These are phyloP conservation scores for Phyllopteryx taeniolatus DNA, from an alignment of 2,113 vertebrate species.

Conservation along the genomic window DNA sequence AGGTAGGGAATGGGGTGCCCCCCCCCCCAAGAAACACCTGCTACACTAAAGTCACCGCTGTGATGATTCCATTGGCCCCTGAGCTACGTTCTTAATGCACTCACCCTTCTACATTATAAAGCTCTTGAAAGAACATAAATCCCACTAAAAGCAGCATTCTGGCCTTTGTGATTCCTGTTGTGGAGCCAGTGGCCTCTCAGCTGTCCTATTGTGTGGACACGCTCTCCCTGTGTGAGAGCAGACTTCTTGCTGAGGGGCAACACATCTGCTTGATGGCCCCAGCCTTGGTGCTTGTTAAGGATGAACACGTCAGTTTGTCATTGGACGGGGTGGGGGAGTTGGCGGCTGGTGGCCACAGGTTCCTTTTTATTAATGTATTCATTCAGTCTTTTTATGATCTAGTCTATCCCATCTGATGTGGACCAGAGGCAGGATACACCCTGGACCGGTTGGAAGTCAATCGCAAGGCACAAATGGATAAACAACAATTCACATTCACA, in stretches of 20 bases:
- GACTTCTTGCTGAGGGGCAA: constrained; percentile 38
- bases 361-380: not conserved
- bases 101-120: constrained; percentile 28
- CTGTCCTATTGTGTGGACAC: constrained; percentile 34
- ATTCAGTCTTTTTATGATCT: not conserved
- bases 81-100: constrained; percentile 28
- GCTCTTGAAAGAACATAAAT: constrained; percentile 43
- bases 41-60: constrained; percentile 21
- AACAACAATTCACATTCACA: not conserved
- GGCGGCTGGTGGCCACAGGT: not conserved
- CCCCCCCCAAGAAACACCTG: constrained; percentile 16
- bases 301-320: constrained; percentile 3
- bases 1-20: constrained; percentile 1
- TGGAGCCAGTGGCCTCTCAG: constrained; percentile 39
- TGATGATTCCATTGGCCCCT: constrained; percentile 18
- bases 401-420: not conserved
- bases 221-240: constrained; percentile 31
- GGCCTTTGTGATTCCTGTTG: constrained; percentile 22
- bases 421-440: not conserved
- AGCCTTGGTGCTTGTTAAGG: constrained; percentile 37
- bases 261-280: constrained; percentile 32
- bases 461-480: too few species aligned
- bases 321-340: not conserved
- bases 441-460: too few species aligned
- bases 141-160: constrained; percentile 19